Evolutionary conservation across 2,797 vertebrate genomes (phyloP).

Genomic region (Sebastes alutus): DNA sequence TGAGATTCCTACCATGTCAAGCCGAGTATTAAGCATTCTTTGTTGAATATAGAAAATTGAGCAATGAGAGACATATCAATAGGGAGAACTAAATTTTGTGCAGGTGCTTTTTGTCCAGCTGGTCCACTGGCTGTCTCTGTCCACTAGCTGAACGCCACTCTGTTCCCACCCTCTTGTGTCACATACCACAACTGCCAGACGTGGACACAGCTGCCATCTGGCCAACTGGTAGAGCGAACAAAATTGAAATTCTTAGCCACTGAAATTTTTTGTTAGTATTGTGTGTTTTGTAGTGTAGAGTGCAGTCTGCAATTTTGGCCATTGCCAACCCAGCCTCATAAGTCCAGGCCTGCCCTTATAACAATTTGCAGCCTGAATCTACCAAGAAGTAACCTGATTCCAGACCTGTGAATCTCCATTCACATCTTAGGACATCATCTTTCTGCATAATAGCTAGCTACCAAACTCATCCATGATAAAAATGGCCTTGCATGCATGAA

Average conservation of each 20-base stretch:
- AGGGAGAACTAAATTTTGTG: background rate
- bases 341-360: background rate
- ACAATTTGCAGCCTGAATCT: background rate
- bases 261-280: background rate
- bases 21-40: background rate
- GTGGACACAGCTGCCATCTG: background rate
- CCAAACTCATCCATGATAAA: background rate
- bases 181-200: background rate
- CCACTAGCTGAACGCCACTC: background rate
- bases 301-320: background rate
- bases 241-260: background rate
- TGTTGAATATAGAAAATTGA: background rate
- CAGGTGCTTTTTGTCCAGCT: conserved; percentile 5
- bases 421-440: background rate
- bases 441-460: background rate
- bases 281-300: too few relatives aligned
- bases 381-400: background rate
- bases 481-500: background rate
- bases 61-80: background rate
- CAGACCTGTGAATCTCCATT: background rate
- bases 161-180: background rate
- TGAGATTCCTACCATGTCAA: too few relatives aligned
- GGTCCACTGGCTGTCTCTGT: conserved; percentile 8
- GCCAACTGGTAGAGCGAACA: background rate
- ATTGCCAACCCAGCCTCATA: too few relatives aligned